Evolutionary conservation across 2,797 vertebrate genomes (phyloP), one percentile per base, ranked within the genome.

Genomic region (Bradypodion pumilum): DNA sequence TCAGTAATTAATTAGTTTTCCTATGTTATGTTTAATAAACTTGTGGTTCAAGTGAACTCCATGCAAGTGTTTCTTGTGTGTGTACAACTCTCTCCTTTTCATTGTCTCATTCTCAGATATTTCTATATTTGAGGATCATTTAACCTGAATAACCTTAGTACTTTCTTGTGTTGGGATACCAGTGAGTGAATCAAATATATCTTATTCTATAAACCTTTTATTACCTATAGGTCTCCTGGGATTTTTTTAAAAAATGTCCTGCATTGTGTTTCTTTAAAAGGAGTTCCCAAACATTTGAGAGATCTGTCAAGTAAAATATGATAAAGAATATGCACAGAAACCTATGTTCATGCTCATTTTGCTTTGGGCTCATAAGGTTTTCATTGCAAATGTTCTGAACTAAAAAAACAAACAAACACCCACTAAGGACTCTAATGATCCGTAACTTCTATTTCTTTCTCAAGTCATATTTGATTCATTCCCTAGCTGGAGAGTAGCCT

Each of bases 371-470:
- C 89, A 74, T 65, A 52, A 60, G 70, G 74, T 1, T 66, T 87
- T 81, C 27, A 3, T 81, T 86, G 52, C 72, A 81, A 74, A 74
- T 1, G 83, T 62, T 60, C 68, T 77, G 25, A 65, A 59, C 62
- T 23, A 19, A 10, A 74, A 76, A 70, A 80, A 91, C 46, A 89
- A 70, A 69, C 49, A 52, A 52, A 8, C 16, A 21, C 52, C 1
- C 87, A 81, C 81, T 86, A 78, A 89, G 59, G 78, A 84, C 82
- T 44, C 66, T 77, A 89, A 89, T 69, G 88, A 89, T 77, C 80
- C 72, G 86, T 52, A 85, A 73, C 90, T 87, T 87, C 73, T 81
- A 80, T 42, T 78, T 87, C 81, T 83, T 72, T 81, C 74, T 82
- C 27, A 37, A 84, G 56, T 82, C 69, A 21, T 6, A n/a, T 88